Conservation (phyloP, 2,797 vertebrate genomes). For the Epinephelus malabaricus region DNA sequence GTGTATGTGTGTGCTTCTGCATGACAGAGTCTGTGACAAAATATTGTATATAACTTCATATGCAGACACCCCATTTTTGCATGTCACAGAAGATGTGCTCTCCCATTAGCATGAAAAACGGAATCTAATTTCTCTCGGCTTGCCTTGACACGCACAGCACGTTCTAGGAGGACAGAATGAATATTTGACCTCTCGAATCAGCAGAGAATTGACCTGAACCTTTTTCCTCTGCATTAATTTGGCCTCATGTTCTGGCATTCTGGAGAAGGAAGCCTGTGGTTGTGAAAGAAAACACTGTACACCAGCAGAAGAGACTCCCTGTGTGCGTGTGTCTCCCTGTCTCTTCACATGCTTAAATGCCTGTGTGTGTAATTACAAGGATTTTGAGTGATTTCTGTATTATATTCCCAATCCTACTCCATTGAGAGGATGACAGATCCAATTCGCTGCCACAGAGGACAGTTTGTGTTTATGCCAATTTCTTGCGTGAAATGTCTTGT, state of each 20-base stretch:
- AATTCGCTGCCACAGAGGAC: constrained; percentile 62
- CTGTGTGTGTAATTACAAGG: constrained; percentile 61
- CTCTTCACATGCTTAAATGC: constrained; percentile 32
- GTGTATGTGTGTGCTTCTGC: not conserved
- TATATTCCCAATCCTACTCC: constrained; percentile 59
- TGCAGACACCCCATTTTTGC: not conserved
- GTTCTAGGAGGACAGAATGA: constrained; percentile 11
- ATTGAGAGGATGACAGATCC: constrained; percentile 68
- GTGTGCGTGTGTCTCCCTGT: not conserved
- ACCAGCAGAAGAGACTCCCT: not conserved
- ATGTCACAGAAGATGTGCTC: constrained; percentile 5
- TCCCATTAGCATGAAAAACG: constrained; percentile 11
- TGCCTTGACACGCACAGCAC: not conserved
- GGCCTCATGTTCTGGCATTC: not conserved
- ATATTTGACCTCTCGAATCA: constrained; percentile 42
- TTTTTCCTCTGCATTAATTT: constrained; percentile 16
- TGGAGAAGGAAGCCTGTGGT: not conserved
- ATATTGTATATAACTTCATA: not conserved
- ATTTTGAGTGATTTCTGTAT: constrained; percentile 67
- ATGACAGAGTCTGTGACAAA: constrained; percentile 14
- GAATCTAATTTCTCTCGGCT: constrained; percentile 3
- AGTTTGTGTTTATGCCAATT: constrained; percentile 67
- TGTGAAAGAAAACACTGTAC: not conserved
- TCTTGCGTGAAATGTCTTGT: constrained; percentile 56
- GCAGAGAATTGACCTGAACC: constrained; percentile 28